phyloP scores from a whole-genome alignment of 2,797 vertebrate genomes.

The Nothura maculosa region DNA sequence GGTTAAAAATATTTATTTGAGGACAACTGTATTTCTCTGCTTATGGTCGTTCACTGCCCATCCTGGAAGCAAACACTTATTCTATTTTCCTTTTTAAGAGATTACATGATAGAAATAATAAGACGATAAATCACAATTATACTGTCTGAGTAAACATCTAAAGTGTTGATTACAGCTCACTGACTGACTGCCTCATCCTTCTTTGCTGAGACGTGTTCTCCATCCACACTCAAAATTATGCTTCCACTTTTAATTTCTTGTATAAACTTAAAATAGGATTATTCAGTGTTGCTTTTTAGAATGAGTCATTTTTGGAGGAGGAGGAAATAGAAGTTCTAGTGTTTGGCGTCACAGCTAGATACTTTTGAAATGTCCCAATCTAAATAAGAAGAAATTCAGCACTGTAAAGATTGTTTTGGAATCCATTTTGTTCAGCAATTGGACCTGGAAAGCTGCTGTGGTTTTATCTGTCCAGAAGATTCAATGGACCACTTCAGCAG shows the following conservation, averaged over 20 bases:
- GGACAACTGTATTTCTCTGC: not conserved
- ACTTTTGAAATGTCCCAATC: not conserved
- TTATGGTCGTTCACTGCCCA: conserved; percentile 28
- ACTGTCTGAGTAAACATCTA: conserved; percentile 1
- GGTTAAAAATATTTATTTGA: conserved; percentile 2
- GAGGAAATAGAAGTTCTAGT: not conserved
- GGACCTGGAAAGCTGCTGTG: not conserved
- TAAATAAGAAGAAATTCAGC: not conserved
- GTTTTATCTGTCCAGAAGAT: not conserved
- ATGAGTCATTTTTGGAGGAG: not conserved
- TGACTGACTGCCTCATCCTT: not conserved
- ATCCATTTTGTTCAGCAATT: not conserved
- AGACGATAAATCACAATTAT: conserved; percentile 54
- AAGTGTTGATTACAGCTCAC: conserved; percentile 16
- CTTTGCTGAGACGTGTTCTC: not conserved
- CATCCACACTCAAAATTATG: not conserved
- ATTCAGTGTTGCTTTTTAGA: not conserved
- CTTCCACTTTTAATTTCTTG: not conserved
- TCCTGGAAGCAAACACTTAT: not conserved
- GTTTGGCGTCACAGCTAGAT: not conserved
- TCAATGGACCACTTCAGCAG: not conserved
- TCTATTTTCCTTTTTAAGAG: conserved; percentile 42
- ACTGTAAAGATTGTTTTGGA: not conserved
- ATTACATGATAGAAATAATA: conserved; percentile 22
- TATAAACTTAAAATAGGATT: not conserved